A percentile compares a stretch with the other conserved stretches of the same genome.
Conservation (phyloP, 1,140 invertebrate genomes). For the Tetramorium parvispinum region DNA sequence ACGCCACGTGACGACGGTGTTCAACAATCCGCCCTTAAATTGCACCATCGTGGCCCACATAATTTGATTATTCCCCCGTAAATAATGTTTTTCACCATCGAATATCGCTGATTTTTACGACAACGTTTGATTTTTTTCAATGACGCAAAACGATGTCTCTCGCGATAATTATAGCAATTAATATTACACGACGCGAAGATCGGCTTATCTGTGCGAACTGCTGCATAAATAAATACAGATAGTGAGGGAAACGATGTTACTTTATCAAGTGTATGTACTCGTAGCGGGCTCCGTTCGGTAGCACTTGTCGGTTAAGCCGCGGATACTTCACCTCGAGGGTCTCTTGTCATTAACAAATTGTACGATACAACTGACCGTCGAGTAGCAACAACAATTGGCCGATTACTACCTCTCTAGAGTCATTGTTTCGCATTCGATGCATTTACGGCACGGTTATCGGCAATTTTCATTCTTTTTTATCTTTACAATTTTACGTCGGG, state of each 20-base stretch:
- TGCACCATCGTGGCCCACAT: neutral
- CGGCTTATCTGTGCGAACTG: constrained; percentile 12
- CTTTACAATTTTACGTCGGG: neutral
- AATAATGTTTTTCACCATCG: neutral
- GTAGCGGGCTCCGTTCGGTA: constrained; percentile 67
- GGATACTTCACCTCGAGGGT: constrained; percentile 78
- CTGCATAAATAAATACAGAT: constrained; percentile 69
- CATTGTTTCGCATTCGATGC: neutral
- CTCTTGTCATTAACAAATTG: constrained; percentile 79
- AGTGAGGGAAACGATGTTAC: constrained; percentile 54
- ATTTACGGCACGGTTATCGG: neutral
- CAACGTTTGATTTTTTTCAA: neutral
- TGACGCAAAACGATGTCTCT: neutral
- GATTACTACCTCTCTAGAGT: constrained; percentile 53
- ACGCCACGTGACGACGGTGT: neutral
- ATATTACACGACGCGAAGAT: neutral
- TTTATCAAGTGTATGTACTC: constrained; percentile 77
- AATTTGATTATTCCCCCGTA: neutral
- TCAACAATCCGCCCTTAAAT: neutral
- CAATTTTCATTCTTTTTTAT: neutral
- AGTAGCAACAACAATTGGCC: constrained; percentile 71
- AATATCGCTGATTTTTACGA: neutral
- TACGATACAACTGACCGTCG: constrained; percentile 62
- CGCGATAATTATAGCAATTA: constrained; percentile 23
- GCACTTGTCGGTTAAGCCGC: constrained; percentile 76